phyloP scores from a whole-genome alignment of 2,797 vertebrate genomes.

The Clarias fuscus region DNA sequence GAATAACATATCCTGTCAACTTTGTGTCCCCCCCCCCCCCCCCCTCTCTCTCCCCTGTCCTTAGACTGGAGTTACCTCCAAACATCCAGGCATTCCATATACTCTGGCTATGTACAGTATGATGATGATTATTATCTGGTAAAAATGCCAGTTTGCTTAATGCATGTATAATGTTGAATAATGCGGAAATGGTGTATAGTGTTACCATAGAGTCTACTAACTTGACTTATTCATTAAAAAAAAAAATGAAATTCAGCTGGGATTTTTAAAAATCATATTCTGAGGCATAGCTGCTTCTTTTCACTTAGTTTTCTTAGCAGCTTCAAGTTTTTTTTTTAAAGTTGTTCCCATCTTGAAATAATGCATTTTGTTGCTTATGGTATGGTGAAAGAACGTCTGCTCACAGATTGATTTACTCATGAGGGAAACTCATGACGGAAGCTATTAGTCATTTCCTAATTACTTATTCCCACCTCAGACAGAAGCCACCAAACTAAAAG shows the following conservation, averaged over 20 bases:
- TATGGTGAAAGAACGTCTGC: slow-evolving; percentile 19
- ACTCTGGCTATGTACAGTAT: background rate
- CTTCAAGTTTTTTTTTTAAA: background rate
- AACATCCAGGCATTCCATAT: slow-evolving; percentile 4
- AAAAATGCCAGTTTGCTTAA: background rate
- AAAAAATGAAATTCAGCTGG: background rate
- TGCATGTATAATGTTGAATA: background rate
- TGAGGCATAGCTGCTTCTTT: background rate
- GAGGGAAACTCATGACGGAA: slow-evolving; percentile 33
- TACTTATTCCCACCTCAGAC: slow-evolving; percentile 40
- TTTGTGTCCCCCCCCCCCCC: slow-evolving; percentile 3
- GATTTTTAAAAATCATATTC: background rate
- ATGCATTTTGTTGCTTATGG: slow-evolving; percentile 2
- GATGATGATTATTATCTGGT: background rate
- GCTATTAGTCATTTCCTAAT: slow-evolving; percentile 51
- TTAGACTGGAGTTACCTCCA: slow-evolving; percentile 25
- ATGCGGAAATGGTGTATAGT: background rate
- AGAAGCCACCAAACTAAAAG: slow-evolving; percentile 45
- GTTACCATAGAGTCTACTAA: background rate
- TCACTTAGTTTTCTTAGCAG: background rate
- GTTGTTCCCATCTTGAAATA: background rate
- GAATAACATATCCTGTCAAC: slow-evolving; percentile 49
- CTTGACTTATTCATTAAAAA: too few species aligned
- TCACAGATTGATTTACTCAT: slow-evolving; percentile 41
- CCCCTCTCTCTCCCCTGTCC: slow-evolving; percentile 10